These are phyloP conservation scores for Zophobas morio DNA, from an alignment of 1,140 invertebrate species.

Conservation along the genomic window DNA sequence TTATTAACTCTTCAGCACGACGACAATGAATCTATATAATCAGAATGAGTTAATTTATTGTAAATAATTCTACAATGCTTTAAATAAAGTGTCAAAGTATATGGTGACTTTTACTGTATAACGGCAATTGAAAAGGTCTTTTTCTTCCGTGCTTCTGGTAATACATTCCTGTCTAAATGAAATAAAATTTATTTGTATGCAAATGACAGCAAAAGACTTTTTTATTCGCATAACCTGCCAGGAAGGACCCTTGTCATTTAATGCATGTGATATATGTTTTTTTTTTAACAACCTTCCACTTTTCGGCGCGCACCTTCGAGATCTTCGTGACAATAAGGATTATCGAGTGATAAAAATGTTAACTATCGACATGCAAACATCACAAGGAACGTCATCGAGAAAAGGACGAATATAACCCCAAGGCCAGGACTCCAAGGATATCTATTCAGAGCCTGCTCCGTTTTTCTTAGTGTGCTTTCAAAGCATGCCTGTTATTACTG, in stretches of 20 bases:
- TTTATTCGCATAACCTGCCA: slow-evolving; percentile 3
- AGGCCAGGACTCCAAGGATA: slow-evolving; percentile 9
- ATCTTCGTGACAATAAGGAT: slow-evolving; percentile 9
- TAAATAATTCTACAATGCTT: no score
- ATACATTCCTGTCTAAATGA: background rate
- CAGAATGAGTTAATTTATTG: background rate
- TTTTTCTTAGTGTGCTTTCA: slow-evolving; percentile 12
- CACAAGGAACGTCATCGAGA: slow-evolving; percentile 1
- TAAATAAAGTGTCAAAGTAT: no score
- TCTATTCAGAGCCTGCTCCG: slow-evolving; percentile 8
- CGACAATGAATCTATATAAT: background rate
- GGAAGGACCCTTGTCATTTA: background rate
- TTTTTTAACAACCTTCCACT: slow-evolving; percentile 1
- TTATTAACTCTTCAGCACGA: background rate
- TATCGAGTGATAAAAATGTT: slow-evolving; percentile 22
- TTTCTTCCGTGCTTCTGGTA: no score
- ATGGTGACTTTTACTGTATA: background rate
- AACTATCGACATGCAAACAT: slow-evolving; percentile 37
- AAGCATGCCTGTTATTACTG: background rate
- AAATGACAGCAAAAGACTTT: slow-evolving; percentile 11
- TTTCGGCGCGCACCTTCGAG: slow-evolving; percentile 7
- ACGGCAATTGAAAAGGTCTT: background rate
- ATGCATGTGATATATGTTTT: slow-evolving; percentile 10
- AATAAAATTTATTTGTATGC: slow-evolving; percentile 15
- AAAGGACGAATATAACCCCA: slow-evolving; percentile 25